A percentile compares a stretch with the other conserved stretches of the same genome.
phyloP scores from a whole-genome alignment of 2,113 vertebrate species.

The Romanogobio albipinnatus region DNA sequence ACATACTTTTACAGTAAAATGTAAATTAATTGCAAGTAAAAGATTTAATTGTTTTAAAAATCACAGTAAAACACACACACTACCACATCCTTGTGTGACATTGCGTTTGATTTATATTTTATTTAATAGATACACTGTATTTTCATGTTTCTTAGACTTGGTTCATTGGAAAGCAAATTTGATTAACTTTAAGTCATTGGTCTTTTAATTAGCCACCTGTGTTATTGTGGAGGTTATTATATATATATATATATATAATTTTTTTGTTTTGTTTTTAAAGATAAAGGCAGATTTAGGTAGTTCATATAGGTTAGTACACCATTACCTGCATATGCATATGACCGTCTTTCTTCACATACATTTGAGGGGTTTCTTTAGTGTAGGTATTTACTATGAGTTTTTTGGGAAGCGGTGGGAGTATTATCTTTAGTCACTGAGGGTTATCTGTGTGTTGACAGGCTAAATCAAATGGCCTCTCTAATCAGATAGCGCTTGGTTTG shows the following conservation, averaged over 20 bases:
- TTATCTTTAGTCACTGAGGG: slow-evolving; percentile 68
- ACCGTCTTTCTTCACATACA: background rate
- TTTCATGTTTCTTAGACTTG: background rate
- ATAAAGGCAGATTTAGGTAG: background rate
- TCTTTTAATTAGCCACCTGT: background rate
- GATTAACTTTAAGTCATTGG: background rate
- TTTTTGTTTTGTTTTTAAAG: no score
- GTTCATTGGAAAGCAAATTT: background rate
- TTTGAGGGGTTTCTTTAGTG: background rate
- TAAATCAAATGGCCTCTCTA: slow-evolving; percentile 73
- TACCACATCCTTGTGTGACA: background rate
- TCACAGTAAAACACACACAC: background rate
- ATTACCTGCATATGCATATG: background rate
- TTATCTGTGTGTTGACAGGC: slow-evolving; percentile 78
- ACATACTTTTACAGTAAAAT: background rate
- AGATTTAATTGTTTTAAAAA: background rate
- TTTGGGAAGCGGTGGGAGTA: slow-evolving; percentile 57
- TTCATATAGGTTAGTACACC: background rate
- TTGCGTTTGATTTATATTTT: no score
- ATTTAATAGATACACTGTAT: background rate
- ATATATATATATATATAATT: background rate
- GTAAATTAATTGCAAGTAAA: background rate
- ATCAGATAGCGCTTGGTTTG: slow-evolving; percentile 78
- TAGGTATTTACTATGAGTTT: slow-evolving; percentile 6
- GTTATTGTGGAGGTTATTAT: background rate